Conservation (phyloP, 2,797 vertebrate genomes). For the Lepidocolaptes lacrymiger region DNA sequence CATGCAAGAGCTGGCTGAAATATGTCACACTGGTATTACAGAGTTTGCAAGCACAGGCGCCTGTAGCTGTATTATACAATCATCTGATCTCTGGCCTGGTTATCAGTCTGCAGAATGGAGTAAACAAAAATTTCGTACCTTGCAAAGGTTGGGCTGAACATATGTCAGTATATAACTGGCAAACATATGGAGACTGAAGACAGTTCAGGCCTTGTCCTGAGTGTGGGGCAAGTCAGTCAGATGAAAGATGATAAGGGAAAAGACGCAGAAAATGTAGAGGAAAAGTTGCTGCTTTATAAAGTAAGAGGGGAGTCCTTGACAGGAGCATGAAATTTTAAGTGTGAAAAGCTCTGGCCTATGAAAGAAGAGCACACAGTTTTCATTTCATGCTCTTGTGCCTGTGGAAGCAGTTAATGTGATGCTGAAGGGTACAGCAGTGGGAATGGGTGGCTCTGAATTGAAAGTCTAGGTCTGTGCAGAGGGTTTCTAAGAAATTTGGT, state of each 20-base stretch:
- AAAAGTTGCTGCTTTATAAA: not conserved
- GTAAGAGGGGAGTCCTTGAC: not conserved
- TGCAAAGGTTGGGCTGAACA: not conserved
- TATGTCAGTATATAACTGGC: not conserved
- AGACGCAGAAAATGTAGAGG: not conserved
- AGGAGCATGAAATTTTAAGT: not conserved
- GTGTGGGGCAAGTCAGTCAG: not conserved
- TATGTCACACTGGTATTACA: accelerated
- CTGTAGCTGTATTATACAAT: not conserved
- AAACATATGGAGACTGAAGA: not conserved
- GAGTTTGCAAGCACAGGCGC: not conserved
- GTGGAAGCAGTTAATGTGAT: not conserved
- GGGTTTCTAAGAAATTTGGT: not conserved
- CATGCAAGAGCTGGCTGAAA: not conserved
- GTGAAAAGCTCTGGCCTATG: not conserved
- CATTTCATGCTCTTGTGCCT: not conserved
- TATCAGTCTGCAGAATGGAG: not conserved
- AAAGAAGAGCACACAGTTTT: not conserved
- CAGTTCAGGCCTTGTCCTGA: not conserved
- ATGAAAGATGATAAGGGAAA: not conserved
- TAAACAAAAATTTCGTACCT: not conserved
- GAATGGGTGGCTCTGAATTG: not conserved
- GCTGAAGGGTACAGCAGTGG: not conserved
- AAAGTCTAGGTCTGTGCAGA: not conserved
- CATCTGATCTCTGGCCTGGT: not conserved